A percentile compares a stretch with the other conserved stretches of the same genome.
Evolutionary conservation across 2,888 invertebrate species (phyloP).

Genomic region (Habrosyne pyritoides): DNA sequence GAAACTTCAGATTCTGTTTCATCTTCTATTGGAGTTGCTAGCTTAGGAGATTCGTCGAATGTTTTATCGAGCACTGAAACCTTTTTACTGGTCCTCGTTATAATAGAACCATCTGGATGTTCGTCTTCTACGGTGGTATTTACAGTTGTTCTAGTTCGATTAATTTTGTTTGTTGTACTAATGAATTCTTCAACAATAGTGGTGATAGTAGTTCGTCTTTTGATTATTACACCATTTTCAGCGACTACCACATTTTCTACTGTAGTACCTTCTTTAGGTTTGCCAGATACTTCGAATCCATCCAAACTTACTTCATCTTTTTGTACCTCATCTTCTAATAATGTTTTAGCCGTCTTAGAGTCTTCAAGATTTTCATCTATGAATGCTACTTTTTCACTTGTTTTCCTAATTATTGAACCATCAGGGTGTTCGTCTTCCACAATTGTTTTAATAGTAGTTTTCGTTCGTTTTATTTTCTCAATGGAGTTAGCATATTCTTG

Average conservation of each 20-base stretch:
- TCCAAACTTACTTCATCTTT: conserved; percentile 31
- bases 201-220: conserved; percentile 60
- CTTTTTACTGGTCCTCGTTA: conserved; percentile 70
- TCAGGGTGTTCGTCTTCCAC: conserved; percentile 72
- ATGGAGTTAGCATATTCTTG: conserved; percentile 51
- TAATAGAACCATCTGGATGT: conserved; percentile 68
- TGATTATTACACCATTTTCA: conserved; percentile 56
- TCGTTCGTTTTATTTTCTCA: conserved; percentile 52
- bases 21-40: conserved; percentile 9
- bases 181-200: conserved; percentile 53
- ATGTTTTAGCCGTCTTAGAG: neutral
- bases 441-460: conserved; percentile 59
- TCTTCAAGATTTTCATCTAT: conserved; percentile 11
- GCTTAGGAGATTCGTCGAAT: neutral
- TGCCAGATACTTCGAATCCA: conserved; percentile 48
- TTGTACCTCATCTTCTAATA: conserved; percentile 15
- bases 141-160: conserved; percentile 61
- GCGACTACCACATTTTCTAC: conserved; percentile 48
- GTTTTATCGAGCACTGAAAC: conserved; percentile 42
- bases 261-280: conserved; percentile 51
- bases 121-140: conserved; percentile 68
- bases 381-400: conserved; percentile 67
- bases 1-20: conserved; percentile 13
- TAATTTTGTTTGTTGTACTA: conserved; percentile 43
- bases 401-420: conserved; percentile 67